Percentiles rank a stretch among this genome's conserved stretches.
These are phyloP conservation scores for Orgyia antiqua DNA, from an alignment of 2,888 invertebrate species.

Conservation along the genomic window DNA sequence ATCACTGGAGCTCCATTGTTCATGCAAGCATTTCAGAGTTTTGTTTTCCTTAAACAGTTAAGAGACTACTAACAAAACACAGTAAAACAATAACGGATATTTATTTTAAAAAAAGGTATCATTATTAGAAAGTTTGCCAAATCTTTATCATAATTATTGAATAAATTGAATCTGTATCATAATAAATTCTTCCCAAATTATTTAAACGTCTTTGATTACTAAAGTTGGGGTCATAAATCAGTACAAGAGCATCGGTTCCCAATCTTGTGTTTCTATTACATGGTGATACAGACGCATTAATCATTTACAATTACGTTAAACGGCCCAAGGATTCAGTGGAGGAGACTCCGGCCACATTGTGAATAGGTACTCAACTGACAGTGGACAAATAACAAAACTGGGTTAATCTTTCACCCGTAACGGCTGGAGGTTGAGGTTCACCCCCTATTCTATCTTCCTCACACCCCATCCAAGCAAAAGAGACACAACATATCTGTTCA, in stretches of 20 bases:
- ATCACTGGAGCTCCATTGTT: too few species aligned
- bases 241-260: conserved; percentile 54
- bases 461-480: conserved; percentile 48
- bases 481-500: conserved; percentile 40
- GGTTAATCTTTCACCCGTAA: conserved; percentile 76
- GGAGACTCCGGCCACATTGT: conserved; percentile 71
- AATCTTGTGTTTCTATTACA: conserved; percentile 63
- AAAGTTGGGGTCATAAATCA: conserved; percentile 58
- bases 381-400: conserved; percentile 79
- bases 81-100: too few species aligned
- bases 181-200: conserved; percentile 17
- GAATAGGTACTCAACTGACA: conserved; percentile 77
- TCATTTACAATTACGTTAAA: conserved; percentile 77
- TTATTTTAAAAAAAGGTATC: too few species aligned
- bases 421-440: conserved; percentile 59
- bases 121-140: conserved; percentile 3
- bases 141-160: too few species aligned
- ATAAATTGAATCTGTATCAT: too few species aligned
- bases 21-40: too few species aligned
- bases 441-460: conserved; percentile 57
- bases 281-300: conserved; percentile 66
- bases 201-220: conserved; percentile 32
- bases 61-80: too few species aligned
- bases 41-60: too few species aligned
- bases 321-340: conserved; percentile 64